Evolutionary conservation across 2,888 invertebrate genomes (phyloP).

Genomic region (Epistrophe eligans): DNA sequence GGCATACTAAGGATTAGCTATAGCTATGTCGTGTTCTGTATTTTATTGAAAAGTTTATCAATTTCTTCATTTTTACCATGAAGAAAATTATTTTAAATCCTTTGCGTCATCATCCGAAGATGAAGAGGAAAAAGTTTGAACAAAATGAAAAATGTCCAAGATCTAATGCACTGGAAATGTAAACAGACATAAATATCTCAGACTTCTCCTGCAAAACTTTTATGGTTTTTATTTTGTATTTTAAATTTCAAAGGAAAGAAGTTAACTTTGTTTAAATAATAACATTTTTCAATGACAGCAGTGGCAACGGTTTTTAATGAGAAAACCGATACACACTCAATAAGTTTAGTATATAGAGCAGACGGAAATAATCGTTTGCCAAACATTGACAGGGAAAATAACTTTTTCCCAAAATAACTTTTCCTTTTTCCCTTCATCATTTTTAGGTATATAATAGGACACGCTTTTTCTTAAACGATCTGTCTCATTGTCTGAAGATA

Average conservation of each 20-base stretch:
- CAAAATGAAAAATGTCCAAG: slow-evolving; percentile 10
- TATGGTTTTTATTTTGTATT: slow-evolving; percentile 23
- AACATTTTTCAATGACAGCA: not conserved
- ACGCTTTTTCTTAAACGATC: slow-evolving; percentile 22
- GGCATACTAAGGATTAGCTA: slow-evolving; percentile 1
- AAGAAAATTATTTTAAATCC: slow-evolving; percentile 20
- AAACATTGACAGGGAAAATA: slow-evolving; percentile 24
- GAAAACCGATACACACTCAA: slow-evolving; percentile 22
- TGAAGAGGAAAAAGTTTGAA: not conserved
- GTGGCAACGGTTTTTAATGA: not conserved
- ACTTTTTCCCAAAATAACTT: slow-evolving; percentile 13
- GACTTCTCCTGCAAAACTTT: slow-evolving; percentile 10
- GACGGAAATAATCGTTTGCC: slow-evolving; percentile 24
- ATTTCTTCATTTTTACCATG: slow-evolving; percentile 1
- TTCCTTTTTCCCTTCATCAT: too few relatives aligned
- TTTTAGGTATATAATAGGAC: not conserved
- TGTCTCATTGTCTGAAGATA: slow-evolving; percentile 3
- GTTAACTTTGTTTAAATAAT: slow-evolving; percentile 11
- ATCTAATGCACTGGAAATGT: slow-evolving; percentile 46
- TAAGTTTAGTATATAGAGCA: not conserved
- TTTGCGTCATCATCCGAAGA: not conserved
- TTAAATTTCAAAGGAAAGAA: not conserved
- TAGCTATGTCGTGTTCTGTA: not conserved
- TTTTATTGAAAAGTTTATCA: slow-evolving; percentile 20
- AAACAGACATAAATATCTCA: not conserved